These are phyloP conservation scores for Drosophila carrolli DNA, from an alignment of 1,140 invertebrate species.

Conservation along the genomic window DNA sequence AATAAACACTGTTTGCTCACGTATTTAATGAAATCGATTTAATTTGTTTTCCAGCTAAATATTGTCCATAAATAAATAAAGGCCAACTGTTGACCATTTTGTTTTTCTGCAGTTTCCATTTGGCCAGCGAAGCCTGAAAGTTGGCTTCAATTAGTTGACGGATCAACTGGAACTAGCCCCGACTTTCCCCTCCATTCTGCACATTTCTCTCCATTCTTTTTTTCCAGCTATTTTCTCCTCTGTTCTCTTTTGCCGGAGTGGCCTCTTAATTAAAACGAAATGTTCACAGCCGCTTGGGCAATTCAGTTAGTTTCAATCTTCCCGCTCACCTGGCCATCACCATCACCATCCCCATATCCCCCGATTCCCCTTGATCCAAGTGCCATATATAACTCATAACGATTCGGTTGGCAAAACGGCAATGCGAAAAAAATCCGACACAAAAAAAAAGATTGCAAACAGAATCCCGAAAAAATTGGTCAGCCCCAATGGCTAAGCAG, in stretches of 20 bases:
- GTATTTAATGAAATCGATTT: constrained; percentile 31
- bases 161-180: constrained; percentile 38
- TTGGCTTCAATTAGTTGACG: constrained; percentile 45
- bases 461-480: constrained; percentile 40
- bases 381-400: constrained; percentile 51
- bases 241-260: constrained; percentile 21
- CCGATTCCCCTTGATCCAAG: constrained; percentile 2
- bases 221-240: constrained; percentile 1
- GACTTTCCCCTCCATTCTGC: not conserved
- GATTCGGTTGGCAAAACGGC: constrained; percentile 23
- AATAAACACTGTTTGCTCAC: constrained; percentile 20
- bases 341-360: not conserved
- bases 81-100: not conserved
- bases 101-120: constrained; percentile 14
- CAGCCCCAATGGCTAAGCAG: constrained; percentile 46
- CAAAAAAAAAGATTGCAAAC: constrained; percentile 13
- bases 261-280: constrained; percentile 53
- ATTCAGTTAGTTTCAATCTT: constrained; percentile 50
- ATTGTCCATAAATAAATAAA: constrained; percentile 32
- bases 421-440: not conserved
- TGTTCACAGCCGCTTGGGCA: constrained; percentile 53
- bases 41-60: constrained; percentile 29
- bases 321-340: constrained; percentile 19
- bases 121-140: constrained; percentile 31
- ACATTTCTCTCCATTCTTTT: not conserved